A percentile compares a stretch with the other conserved stretches of the same genome.
Evolutionary conservation across 2,888 invertebrate species (phyloP).

Genomic region (Platycheirus rosarum): DNA sequence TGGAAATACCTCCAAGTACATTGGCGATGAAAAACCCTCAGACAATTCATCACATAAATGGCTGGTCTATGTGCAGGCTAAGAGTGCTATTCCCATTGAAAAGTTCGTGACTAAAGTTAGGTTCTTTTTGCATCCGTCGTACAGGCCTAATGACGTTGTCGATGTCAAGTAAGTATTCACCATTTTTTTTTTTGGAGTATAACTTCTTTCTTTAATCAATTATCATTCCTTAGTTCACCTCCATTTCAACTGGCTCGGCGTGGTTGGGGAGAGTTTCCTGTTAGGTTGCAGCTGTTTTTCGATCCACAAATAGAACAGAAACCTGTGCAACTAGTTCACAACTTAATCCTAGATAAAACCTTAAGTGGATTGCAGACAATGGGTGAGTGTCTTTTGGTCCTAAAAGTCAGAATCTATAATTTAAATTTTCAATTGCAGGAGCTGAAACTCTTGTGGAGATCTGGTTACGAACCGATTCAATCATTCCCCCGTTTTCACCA

Average conservation of each 20-base stretch:
- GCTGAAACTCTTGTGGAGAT: conserved; percentile 91
- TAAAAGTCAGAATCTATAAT: no score
- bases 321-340: conserved; percentile 90
- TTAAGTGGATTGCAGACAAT: conserved; percentile 93
- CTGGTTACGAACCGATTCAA: conserved; percentile 85
- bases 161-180: conserved; percentile 86
- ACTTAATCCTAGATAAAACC: conserved; percentile 90
- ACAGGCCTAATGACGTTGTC: conserved; percentile 92
- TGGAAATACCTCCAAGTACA: conserved; percentile 92
- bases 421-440: conserved; percentile 84
- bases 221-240: conserved; percentile 84
- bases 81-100: conserved; percentile 85
- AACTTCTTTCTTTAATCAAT: not conserved
- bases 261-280: conserved; percentile 97
- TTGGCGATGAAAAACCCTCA: conserved; percentile 87
- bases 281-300: conserved; percentile 91
- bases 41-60: conserved; percentile 91
- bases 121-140: conserved; percentile 91
- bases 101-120: conserved; percentile 87
- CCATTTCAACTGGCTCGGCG: conserved; percentile 93
- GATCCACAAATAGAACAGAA: conserved; percentile 87
- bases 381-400: conserved; percentile 82
- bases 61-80: conserved; percentile 93
- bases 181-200: not conserved
- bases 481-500: conserved; percentile 39